phyloP scores from a whole-genome alignment of 2,797 vertebrate species.

The Phataginus tricuspis region DNA sequence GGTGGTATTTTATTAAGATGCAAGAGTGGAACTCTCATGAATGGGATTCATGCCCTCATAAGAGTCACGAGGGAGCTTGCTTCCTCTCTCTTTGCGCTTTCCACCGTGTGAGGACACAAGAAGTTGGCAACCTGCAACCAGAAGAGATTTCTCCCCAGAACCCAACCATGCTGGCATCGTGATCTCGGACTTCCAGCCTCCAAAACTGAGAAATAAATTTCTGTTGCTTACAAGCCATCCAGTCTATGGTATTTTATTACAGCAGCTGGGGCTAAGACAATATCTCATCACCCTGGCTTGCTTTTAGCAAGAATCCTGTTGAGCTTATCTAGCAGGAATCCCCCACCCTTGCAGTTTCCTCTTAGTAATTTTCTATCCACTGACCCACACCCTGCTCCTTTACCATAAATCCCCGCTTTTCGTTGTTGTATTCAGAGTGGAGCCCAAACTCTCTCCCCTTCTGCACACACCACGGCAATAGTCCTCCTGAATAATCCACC shows the following conservation, averaged over 20 bases:
- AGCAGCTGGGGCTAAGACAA: background rate
- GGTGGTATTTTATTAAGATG: background rate
- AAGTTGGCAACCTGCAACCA: background rate
- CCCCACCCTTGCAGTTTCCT: background rate
- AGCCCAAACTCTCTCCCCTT: background rate
- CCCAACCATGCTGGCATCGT: background rate
- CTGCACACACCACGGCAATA: background rate
- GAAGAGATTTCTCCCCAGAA: background rate
- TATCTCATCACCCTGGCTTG: background rate
- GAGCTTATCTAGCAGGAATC: background rate
- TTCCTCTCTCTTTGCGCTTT: background rate
- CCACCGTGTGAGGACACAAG: background rate
- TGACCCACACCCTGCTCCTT: background rate
- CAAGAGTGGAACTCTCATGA: background rate
- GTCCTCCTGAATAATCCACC: background rate
- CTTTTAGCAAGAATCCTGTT: background rate
- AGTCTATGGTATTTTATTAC: background rate
- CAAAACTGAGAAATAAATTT: background rate
- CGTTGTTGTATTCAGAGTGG: background rate
- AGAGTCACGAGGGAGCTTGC: background rate
- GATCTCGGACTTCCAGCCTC: background rate
- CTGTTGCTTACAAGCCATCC: background rate
- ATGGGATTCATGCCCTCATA: background rate
- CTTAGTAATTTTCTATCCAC: background rate
- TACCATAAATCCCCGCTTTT: background rate